phyloP scores from a whole-genome alignment of 2,797 vertebrate species.

The Chiropotes sagulatus region DNA sequence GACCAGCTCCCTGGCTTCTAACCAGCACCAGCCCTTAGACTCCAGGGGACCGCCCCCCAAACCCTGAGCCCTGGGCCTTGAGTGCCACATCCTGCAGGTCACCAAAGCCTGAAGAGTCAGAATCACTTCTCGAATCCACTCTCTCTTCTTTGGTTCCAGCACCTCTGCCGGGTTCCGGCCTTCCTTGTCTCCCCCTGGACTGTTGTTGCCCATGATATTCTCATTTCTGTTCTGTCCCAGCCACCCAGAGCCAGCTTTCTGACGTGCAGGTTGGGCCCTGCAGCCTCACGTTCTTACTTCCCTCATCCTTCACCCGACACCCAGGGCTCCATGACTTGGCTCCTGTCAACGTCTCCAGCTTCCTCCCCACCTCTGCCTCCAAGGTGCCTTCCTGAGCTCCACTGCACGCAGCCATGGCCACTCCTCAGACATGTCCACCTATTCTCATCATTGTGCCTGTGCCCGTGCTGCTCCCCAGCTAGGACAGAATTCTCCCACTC shows the following conservation, averaged over 20 bases:
- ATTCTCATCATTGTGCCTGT: not conserved
- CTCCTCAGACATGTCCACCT: not conserved
- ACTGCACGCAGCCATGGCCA: fast-evolving
- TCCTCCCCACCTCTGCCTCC: not conserved
- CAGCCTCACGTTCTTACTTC: not conserved
- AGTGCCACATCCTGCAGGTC: not conserved
- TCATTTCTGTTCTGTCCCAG: not conserved
- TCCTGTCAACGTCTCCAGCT: not conserved
- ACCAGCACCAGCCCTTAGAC: not conserved
- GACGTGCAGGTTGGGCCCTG: fast-evolving
- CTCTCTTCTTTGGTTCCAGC: not conserved
- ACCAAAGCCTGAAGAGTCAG: not conserved
- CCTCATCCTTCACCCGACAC: not conserved
- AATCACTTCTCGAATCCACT: not conserved
- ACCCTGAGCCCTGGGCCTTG: fast-evolving
- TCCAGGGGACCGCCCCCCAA: not conserved
- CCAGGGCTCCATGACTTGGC: not conserved
- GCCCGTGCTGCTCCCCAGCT: fast-evolving
- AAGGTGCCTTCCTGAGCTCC: not conserved
- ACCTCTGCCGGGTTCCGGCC: not conserved
- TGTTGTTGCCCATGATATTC: not conserved
- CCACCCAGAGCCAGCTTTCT: not conserved
- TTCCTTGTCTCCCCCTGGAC: not conserved
- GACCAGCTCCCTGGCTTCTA: not conserved
- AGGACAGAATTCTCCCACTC: not conserved